Base-by-base conservation (phyloP, 2,113 vertebrate species). In the Pithys albifrons region DNA sequence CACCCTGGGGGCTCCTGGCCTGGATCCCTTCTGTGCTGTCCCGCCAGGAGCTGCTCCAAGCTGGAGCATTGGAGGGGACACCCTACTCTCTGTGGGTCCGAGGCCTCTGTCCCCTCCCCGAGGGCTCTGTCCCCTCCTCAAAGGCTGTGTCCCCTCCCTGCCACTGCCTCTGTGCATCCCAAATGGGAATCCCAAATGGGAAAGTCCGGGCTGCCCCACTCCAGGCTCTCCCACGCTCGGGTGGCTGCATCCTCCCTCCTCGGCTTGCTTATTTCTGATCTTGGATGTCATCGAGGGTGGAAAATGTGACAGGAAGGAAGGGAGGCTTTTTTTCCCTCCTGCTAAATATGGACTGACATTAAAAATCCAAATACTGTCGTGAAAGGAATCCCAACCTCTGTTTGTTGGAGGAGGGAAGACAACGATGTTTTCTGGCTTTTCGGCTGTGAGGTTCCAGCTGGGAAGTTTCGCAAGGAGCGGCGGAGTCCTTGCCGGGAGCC, bases 241-340 rank as follows among this genome's bases (percentile, higher is more conserved):
- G 41, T 12, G 35, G 49, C 62, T 39, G 74, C 16, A 4, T 96
- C 81, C 88, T 92, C 48, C 62, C 43, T 83, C 35, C 80, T 81
- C 24, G 0, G 46, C 85, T 84, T 31, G 81, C 89, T 96, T 82
- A 49, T 91, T 96, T 88, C 91, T 92, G 79, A 73, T 93, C 94
- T 95, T 94, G 81, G 95, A 91, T 97, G 91, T 97, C 94, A 96
- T 91, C 91, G 64, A 93, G 97, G 94, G 88, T 96, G 96, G 96
- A 96, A 97, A 97, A 96, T 95, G 91, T 92, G 94, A 95, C 95
- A 97, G 97, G 97, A 97, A 97, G 97, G 96, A 97, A 97, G 96
- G 92, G 95, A 97, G 95, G 89, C 74, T 96, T 80, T 92, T 93
- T 91, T 75, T 57, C 29, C 85, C 96, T 95, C 54, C 43, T 89